phyloP scores from a whole-genome alignment of 2,888 invertebrate species.

The Ectemnius continuus region DNA sequence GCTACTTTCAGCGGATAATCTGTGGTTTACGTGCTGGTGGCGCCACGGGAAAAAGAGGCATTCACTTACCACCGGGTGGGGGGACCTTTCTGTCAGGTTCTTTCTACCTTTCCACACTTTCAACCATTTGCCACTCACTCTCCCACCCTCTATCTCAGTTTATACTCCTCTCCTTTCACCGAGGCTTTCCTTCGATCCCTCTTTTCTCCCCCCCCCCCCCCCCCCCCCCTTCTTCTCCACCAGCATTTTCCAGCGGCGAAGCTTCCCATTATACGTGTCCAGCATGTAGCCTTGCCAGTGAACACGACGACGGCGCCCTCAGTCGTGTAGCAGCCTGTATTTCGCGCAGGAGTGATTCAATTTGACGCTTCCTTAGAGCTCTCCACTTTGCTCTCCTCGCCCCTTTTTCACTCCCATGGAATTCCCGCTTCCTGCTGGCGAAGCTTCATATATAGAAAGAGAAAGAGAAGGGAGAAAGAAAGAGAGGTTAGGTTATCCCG shows the following conservation, averaged over 20 bases:
- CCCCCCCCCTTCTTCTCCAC: too few relatives aligned
- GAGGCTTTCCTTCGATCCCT: too few relatives aligned
- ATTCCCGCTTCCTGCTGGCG: too few relatives aligned
- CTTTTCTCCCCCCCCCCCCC: too few relatives aligned
- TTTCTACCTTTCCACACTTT: too few relatives aligned
- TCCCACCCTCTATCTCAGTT: not conserved
- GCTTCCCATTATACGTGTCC: constrained; percentile 48
- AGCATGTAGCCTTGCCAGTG: too few relatives aligned
- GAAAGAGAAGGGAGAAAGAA: too few relatives aligned
- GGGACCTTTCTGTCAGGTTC: too few relatives aligned
- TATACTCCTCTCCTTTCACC: too few relatives aligned
- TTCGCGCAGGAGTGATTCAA: constrained; percentile 19
- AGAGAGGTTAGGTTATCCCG: too few relatives aligned
- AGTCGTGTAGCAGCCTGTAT: not conserved
- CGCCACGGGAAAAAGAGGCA: not conserved
- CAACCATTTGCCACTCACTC: not conserved
- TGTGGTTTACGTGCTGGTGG: constrained; percentile 28
- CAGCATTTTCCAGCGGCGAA: not conserved
- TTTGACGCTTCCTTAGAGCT: constrained; percentile 28
- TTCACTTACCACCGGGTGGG: too few relatives aligned
- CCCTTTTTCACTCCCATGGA: constrained; percentile 7
- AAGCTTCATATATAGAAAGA: too few relatives aligned
- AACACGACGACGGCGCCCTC: not conserved
- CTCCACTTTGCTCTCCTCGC: constrained; percentile 19
- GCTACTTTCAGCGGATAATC: constrained; percentile 38